Evolutionary conservation across 2,113 vertebrate genomes (phyloP).

Genomic region (Platichthys stellatus): DNA sequence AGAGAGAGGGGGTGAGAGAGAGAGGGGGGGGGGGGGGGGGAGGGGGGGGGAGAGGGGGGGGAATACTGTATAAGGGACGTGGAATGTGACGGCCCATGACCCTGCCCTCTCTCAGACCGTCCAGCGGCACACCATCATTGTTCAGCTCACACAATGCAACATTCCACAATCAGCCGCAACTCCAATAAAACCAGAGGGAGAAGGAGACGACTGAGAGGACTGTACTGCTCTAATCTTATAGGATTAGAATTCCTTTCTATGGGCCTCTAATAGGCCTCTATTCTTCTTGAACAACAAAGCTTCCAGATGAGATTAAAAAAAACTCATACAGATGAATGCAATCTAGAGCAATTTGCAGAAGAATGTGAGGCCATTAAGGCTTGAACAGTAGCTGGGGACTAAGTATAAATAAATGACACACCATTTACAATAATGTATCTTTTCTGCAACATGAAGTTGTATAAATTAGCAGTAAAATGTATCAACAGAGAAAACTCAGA

Average conservation of each 20-base stretch:
- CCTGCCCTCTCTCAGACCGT: slow-evolving; percentile 13
- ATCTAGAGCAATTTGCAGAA: slow-evolving; percentile 58
- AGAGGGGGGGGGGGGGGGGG: background rate
- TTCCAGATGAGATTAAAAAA: slow-evolving; percentile 33
- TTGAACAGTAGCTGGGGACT: slow-evolving; percentile 41
- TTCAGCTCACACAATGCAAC: slow-evolving; percentile 52
- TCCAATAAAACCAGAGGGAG: slow-evolving; percentile 35
- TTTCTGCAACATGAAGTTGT: slow-evolving; percentile 26
- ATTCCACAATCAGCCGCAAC: slow-evolving; percentile 57
- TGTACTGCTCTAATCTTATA: slow-evolving; percentile 46
- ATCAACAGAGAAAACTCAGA: no score
- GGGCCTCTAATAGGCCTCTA: slow-evolving; percentile 39
- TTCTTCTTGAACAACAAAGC: slow-evolving; percentile 65
- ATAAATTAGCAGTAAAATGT: slow-evolving; percentile 15
- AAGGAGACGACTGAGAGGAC: slow-evolving; percentile 44
- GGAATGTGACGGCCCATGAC: slow-evolving; percentile 10
- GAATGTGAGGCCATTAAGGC: slow-evolving; percentile 54
- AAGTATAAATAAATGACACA: slow-evolving; percentile 49
- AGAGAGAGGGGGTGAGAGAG: slow-evolving; percentile 5
- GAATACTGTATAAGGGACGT: slow-evolving; percentile 6
- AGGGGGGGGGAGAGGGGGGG: no score
- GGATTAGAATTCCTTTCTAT: slow-evolving; percentile 62
- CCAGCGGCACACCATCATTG: slow-evolving; percentile 36
- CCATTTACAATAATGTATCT: slow-evolving; percentile 31
- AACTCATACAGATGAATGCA: slow-evolving; percentile 53